phyloP scores from a whole-genome alignment of 2,888 invertebrate genomes.

The Craniophora ligustri region DNA sequence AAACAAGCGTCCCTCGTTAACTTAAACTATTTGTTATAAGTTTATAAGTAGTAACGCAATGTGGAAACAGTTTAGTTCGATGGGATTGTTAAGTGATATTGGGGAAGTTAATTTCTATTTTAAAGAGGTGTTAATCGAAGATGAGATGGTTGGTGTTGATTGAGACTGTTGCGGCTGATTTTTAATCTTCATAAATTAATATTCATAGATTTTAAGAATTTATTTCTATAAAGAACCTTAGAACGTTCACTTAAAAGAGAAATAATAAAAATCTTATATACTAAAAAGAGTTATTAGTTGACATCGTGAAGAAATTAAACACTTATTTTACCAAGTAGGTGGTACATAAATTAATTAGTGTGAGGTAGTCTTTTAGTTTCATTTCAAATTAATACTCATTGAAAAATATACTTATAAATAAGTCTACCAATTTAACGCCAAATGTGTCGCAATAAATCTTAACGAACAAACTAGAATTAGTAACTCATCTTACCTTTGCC shows the following conservation, averaged over 20 bases:
- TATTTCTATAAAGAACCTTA: too few relatives aligned
- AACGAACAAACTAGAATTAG: constrained; percentile 19
- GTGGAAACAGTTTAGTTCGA: constrained; percentile 26
- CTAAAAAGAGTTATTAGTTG: too few relatives aligned
- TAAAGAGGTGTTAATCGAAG: constrained; percentile 37
- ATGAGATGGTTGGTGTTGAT: constrained; percentile 11
- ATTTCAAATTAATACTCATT: not conserved
- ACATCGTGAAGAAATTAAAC: too few relatives aligned
- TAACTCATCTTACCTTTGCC: constrained; percentile 26
- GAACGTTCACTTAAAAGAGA: too few relatives aligned
- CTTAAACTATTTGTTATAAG: constrained; percentile 16
- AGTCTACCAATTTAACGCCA: constrained; percentile 34
- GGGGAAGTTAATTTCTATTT: constrained; percentile 22
- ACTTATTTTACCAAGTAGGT: too few relatives aligned
- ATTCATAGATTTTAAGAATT: not conserved
- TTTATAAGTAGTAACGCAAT: constrained; percentile 12
- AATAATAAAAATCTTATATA: too few relatives aligned
- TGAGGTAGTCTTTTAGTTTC: too few relatives aligned
- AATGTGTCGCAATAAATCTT: constrained; percentile 29
- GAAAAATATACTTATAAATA: too few relatives aligned
- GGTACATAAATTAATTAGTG: too few relatives aligned
- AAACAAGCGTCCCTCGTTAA: constrained; percentile 40
- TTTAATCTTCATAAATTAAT: not conserved
- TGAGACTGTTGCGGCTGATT: constrained; percentile 3
- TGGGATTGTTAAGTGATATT: constrained; percentile 40